Evolutionary conservation across 2,888 invertebrate species (phyloP), one percentile per base, ranked within the genome.

Genomic region (Chrysina gloriosa): DNA sequence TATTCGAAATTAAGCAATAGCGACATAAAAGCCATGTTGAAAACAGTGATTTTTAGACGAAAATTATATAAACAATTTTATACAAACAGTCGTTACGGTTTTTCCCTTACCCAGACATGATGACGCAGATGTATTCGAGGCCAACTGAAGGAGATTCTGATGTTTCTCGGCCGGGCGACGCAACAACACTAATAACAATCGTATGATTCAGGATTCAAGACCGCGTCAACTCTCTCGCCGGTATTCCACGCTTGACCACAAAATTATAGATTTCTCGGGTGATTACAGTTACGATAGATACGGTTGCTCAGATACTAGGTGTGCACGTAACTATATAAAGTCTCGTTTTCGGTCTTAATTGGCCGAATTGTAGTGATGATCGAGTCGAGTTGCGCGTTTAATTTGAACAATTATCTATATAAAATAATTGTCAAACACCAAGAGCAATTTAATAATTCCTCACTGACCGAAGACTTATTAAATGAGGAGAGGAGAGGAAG

Each of bases 81-180:
- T 3, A 58, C n/a, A 58, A 58, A 0, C 23, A 9, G 25, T 16
- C 14, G 25, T 39, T 36, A 39, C 14, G 58, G 4, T n/a, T 25
- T 11, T 39, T 11, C n/a, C 39, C 58, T 58, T 58, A 58, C 58
- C 58, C 39, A 58, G 23, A 36, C 58, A 58, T 58, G 25, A 39
- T 56, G 56, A 56, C 58, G 25, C 25, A 14, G 39, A 25, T 58
- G 9, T 58, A 25, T 14, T 58, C 39, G 25, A 58, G 39, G 58
- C 25, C 39, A 27, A 1, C 23, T 14, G n/a, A 25, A 16, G 58
- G 25, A 39, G 6, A 25, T 58, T 39, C 36, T 21, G 50, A 29
- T 58, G 39, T 58, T 36, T 39, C n/a, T 58, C 58, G 39, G 16
- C 9, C 39, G 42, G 39, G 1, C 39, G 39, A 58, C 25, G 25